Evolutionary conservation across 2,113 vertebrate species (phyloP).

Genomic region (Holacanthus passer): DNA sequence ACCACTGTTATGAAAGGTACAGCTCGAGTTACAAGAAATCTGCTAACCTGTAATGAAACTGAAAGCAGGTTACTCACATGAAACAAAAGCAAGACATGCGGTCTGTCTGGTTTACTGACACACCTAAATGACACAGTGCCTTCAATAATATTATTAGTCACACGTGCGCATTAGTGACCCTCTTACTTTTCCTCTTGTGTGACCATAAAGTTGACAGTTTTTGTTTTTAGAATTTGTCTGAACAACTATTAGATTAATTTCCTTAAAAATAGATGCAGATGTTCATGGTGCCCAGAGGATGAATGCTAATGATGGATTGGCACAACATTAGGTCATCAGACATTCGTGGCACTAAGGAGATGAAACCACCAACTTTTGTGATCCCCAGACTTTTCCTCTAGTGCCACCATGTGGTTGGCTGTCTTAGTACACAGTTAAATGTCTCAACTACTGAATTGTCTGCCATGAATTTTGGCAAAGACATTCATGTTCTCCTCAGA

Average conservation of each 20-base stretch:
- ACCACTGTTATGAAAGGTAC: background rate
- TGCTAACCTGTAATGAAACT: background rate
- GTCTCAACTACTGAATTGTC: background rate
- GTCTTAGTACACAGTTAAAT: background rate
- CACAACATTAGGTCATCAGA: no score
- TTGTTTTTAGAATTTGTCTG: background rate
- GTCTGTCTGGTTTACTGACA: constrained; percentile 27
- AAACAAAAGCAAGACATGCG: background rate
- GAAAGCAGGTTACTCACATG: constrained; percentile 1
- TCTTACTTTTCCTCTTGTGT: background rate
- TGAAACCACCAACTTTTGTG: background rate
- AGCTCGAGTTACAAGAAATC: background rate
- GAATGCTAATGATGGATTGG: no score
- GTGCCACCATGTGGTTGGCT: background rate
- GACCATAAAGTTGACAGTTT: no score
- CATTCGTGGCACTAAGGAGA: background rate
- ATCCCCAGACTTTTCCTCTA: background rate
- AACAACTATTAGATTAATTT: background rate
- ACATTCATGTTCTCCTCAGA: background rate
- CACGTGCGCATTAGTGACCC: background rate
- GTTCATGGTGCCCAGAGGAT: background rate
- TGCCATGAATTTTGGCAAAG: background rate
- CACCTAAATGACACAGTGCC: background rate
- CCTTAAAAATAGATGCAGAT: background rate
- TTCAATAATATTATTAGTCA: background rate